Conservation (phyloP, 1,140 invertebrate genomes). For the Bombyx mandarina region DNA sequence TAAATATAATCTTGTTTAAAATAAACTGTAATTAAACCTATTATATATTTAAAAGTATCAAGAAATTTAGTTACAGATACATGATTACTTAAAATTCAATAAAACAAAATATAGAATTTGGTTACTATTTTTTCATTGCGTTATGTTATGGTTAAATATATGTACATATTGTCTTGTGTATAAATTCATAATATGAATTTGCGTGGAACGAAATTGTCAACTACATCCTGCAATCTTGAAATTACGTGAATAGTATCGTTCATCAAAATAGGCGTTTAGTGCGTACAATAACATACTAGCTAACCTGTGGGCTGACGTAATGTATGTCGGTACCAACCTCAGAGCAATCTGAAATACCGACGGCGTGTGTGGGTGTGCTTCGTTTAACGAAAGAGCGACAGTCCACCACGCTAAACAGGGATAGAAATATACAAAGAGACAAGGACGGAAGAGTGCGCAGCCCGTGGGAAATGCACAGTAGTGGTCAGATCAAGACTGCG, state of each 20-base stretch:
- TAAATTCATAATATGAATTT: no score
- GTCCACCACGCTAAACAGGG: constrained; percentile 53
- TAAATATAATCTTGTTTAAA: background rate
- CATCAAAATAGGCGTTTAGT: constrained; percentile 15
- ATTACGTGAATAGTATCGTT: no score
- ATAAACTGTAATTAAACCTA: background rate
- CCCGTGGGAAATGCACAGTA: constrained; percentile 72
- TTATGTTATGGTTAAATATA: no score
- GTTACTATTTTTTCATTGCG: no score
- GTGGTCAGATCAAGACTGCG: constrained; percentile 66
- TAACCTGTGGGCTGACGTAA: constrained; percentile 54
- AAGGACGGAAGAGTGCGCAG: constrained; percentile 35
- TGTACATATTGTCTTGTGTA: no score
- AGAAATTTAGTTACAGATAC: no score
- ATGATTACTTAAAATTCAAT: no score
- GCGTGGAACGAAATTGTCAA: no score
- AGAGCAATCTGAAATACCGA: constrained; percentile 66
- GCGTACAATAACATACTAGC: constrained; percentile 33
- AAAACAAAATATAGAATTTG: no score
- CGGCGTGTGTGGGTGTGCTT: constrained; percentile 66
- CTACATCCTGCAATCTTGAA: no score
- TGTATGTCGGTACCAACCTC: constrained; percentile 54
- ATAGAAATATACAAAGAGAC: constrained; percentile 37
- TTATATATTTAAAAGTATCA: no score
- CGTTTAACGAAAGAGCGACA: constrained; percentile 65